A percentile compares a stretch with the other conserved stretches of the same genome.
These are phyloP conservation scores for Toxotes chatareus DNA, from an alignment of 2,113 vertebrate genomes.

Conservation along the genomic window DNA sequence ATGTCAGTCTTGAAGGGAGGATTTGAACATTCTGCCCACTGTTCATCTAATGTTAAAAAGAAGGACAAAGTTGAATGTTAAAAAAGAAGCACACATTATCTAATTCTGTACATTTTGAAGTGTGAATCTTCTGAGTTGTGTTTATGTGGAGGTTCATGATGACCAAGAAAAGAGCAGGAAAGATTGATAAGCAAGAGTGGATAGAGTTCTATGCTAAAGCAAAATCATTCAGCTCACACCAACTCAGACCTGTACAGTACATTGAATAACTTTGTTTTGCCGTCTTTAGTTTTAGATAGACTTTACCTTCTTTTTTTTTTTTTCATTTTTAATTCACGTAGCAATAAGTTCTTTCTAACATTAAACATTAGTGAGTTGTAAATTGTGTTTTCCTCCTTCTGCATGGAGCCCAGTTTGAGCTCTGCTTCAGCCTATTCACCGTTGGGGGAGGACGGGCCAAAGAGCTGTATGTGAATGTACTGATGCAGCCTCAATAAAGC, in stretches of 20 bases:
- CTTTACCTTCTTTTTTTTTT: background rate
- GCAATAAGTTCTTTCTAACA: background rate
- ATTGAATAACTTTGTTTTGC: background rate
- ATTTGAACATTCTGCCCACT: too few relatives aligned
- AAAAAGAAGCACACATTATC: too few relatives aligned
- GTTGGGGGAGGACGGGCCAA: background rate
- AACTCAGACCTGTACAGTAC: too few relatives aligned
- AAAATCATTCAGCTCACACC: too few relatives aligned
- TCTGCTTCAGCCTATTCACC: background rate
- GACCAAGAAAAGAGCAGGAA: background rate
- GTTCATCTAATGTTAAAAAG: too few relatives aligned
- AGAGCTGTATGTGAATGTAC: conserved; percentile 51
- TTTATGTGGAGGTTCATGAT: background rate
- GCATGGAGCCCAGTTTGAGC: background rate
- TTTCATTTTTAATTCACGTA: background rate
- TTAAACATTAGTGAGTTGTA: background rate
- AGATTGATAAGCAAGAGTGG: too few relatives aligned
- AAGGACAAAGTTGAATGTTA: too few relatives aligned
- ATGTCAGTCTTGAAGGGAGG: background rate
- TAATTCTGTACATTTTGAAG: too few relatives aligned
- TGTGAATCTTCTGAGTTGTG: too few relatives aligned
- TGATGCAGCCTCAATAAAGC: conserved; percentile 66
- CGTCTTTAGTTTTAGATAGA: background rate
- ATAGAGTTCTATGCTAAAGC: too few relatives aligned
- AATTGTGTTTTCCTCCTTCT: background rate